phyloP scores from a whole-genome alignment of 2,888 invertebrate species.

The Villa cingulata region DNA sequence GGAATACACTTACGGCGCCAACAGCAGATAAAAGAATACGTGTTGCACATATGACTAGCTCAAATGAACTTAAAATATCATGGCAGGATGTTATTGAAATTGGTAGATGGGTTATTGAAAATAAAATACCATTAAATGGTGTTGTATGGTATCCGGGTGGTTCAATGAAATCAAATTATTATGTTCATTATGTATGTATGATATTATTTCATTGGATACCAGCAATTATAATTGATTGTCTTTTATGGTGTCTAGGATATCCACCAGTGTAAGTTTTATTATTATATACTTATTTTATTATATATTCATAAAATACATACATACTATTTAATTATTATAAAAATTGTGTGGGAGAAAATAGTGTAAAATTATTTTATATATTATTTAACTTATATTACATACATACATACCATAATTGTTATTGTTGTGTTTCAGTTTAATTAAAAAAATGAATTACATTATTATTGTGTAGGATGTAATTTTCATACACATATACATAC shows the following conservation, averaged over 20 bases:
- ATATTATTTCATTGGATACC: slow-evolving; percentile 84
- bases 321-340: no score
- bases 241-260: slow-evolving; percentile 66
- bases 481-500: no score
- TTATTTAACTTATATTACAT: no score
- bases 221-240: slow-evolving; percentile 67
- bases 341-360: no score
- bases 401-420: no score
- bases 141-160: slow-evolving; percentile 80
- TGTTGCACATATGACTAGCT: slow-evolving; percentile 64
- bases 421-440: no score
- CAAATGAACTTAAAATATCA: slow-evolving; percentile 64
- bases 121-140: slow-evolving; percentile 71
- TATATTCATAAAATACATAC: no score
- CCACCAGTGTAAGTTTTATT: slow-evolving; percentile 64
- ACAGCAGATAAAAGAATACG: slow-evolving; percentile 37
- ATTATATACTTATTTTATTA: no score
- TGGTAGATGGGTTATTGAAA: slow-evolving; percentile 61
- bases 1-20: slow-evolving; percentile 46
- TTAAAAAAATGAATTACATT: no score
- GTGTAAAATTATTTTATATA: no score
- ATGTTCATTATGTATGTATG: slow-evolving; percentile 68
- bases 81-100: slow-evolving; percentile 82
- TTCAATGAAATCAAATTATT: slow-evolving; percentile 66
- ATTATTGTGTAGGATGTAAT: no score